Evolutionary conservation across 2,888 invertebrate species (phyloP), one percentile per base, ranked within the genome.

Genomic region (Spodoptera littoralis): DNA sequence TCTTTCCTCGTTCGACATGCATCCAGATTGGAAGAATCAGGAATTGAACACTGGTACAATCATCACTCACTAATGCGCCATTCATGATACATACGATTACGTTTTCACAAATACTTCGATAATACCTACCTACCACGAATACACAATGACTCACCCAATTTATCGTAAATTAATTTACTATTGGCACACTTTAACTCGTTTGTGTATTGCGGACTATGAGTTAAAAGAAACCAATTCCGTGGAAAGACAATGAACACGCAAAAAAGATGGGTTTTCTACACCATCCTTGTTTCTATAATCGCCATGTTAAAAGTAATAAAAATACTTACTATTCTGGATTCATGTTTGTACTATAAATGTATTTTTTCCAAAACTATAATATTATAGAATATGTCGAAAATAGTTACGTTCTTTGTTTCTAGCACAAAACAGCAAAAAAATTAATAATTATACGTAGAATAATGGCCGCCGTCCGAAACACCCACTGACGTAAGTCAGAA

Each of bases 271-370:
- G 84, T 85, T 86, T 87, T 84, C 68, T 76, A 80, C 88, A 88
- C 88, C 89, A 90, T 89, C 90, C 90, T 91, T 89, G 86, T 88
- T 79, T 89, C 84, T 79, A 80, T 4, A 85, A 86, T 83, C 83
- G 85, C 81, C 81, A 85, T 82, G 75, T 77, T 81, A 85, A 61
- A 51, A 57, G 41, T 67, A 81, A 74, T 78, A 88, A 87, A 89
- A 88, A 92, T 96, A 96, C 97, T 97, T 95, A 97, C 97, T 97
- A 97, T 96, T 97, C 97, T 85, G 97, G 97, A 96, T 97, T 97
- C 97, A 97, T 97, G 87, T 93, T 94, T 91, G 91, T 90, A 93
- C 90, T 92, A 87, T 90, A 88, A 87, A 84, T 86, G 85, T 88
- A 83, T 87, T 88, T 84, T 85, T 83, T 83, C 80, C 82, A 86